Percentiles rank a stretch among this genome's conserved stretches.
These are phyloP conservation scores for Epinotia brunnichana DNA, from an alignment of 2,888 invertebrate species.

Conservation along the genomic window DNA sequence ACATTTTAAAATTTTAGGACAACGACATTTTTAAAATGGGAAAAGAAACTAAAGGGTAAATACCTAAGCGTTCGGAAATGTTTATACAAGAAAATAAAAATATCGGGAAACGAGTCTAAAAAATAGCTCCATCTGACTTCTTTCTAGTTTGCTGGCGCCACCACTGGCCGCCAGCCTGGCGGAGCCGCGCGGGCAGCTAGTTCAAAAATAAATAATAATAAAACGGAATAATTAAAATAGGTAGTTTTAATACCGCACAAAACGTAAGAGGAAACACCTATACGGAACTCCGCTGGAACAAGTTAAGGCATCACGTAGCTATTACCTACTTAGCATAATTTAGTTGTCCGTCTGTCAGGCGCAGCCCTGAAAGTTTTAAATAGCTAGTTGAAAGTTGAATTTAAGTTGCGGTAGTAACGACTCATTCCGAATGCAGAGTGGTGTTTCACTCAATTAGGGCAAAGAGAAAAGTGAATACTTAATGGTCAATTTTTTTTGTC, in stretches of 20 bases:
- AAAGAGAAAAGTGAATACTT: slow-evolving; percentile 10
- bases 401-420: slow-evolving; percentile 32
- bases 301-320: slow-evolving; percentile 32
- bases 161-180: too few relatives aligned
- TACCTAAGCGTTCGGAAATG: too few relatives aligned
- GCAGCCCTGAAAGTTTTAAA: slow-evolving; percentile 37
- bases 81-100: too few relatives aligned
- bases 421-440: slow-evolving; percentile 35
- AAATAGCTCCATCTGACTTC: too few relatives aligned
- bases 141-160: too few relatives aligned
- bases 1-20: too few relatives aligned
- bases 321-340: slow-evolving; percentile 43
- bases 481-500: neutral
- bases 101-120: too few relatives aligned
- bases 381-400: slow-evolving; percentile 35
- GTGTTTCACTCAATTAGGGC: slow-evolving; percentile 36
- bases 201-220: too few relatives aligned
- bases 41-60: too few relatives aligned
- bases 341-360: slow-evolving; percentile 38
- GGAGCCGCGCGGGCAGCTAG: too few relatives aligned
- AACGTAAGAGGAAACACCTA: neutral
- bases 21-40: too few relatives aligned
- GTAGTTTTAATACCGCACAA: neutral
- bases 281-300: slow-evolving; percentile 9
- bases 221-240: neutral